phyloP scores from a whole-genome alignment of 2,888 invertebrate genomes.

The Glaucopsyche alexis region DNA sequence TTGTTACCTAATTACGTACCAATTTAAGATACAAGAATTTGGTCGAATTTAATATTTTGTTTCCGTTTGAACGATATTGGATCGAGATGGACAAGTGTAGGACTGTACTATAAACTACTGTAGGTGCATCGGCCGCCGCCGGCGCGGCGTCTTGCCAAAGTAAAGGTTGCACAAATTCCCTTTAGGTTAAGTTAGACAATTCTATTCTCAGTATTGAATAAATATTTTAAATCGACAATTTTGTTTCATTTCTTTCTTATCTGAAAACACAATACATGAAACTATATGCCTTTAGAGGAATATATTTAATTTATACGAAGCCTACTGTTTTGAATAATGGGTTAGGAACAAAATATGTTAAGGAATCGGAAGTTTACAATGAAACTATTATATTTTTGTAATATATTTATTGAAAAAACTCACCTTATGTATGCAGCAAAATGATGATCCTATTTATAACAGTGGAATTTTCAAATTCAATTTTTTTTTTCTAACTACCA shows the following conservation, averaged over 20 bases:
- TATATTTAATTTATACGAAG: too few species aligned
- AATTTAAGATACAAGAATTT: too few species aligned
- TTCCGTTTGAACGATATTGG: neutral
- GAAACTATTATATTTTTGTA: neutral
- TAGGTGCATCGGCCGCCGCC: slow-evolving; percentile 45
- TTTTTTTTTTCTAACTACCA: too few species aligned
- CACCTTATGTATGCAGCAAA: neutral
- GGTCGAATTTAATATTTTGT: neutral
- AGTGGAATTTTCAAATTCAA: too few species aligned
- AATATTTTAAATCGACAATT: slow-evolving; percentile 59
- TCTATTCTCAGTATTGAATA: slow-evolving; percentile 69
- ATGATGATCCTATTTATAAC: neutral
- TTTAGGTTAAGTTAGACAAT: slow-evolving; percentile 46
- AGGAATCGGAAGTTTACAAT: neutral
- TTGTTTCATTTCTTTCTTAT: slow-evolving; percentile 34
- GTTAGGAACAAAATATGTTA: neutral
- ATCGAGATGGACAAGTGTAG: slow-evolving; percentile 47
- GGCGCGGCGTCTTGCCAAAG: slow-evolving; percentile 42
- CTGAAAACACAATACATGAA: neutral
- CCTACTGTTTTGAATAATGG: neutral
- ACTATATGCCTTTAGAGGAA: too few species aligned
- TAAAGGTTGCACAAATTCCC: slow-evolving; percentile 41
- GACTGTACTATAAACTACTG: too few species aligned
- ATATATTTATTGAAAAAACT: neutral
- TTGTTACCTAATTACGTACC: too few species aligned